A percentile compares a stretch with the other conserved stretches of the same genome.
phyloP scores from a whole-genome alignment of 2,113 vertebrate species.

The Gambusia affinis region DNA sequence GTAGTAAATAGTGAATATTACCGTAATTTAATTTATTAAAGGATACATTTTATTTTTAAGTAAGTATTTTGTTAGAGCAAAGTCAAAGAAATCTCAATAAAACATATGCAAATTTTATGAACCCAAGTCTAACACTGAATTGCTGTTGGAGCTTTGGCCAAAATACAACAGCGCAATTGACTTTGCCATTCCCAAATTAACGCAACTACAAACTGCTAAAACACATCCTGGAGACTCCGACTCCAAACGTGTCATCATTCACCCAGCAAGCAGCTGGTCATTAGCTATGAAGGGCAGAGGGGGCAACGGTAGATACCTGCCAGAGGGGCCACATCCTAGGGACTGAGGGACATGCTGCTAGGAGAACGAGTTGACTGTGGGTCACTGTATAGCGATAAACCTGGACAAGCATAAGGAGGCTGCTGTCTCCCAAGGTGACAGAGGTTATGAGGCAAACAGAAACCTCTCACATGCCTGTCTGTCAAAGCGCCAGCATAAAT shows the following conservation, averaged over 20 bases:
- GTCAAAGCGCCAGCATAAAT: conserved; percentile 46
- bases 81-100: conserved; percentile 10
- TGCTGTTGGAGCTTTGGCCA: neutral
- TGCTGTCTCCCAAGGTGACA: conserved; percentile 53
- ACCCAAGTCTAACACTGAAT: conserved; percentile 10
- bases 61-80: too few relatives aligned
- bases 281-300: conserved; percentile 27
- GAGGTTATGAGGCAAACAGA: conserved; percentile 51
- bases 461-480: conserved; percentile 57
- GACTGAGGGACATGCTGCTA: conserved; percentile 26
- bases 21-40: too few relatives aligned
- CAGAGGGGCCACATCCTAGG: conserved; percentile 23
- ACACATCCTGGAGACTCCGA: conserved; percentile 19
- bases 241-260: conserved; percentile 33
- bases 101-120: neutral
- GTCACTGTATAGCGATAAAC: conserved; percentile 58
- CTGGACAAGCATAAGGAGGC: conserved; percentile 49
- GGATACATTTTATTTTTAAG: too few relatives aligned
- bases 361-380: conserved; percentile 38
- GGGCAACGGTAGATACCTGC: conserved; percentile 33
- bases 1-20: too few relatives aligned
- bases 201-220: conserved; percentile 1
- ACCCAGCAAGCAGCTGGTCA: conserved; percentile 42
- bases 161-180: neutral
- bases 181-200: neutral